phyloP scores from a whole-genome alignment of 92 coral and sea anemone genomes.

The Blastomussa wellsi region DNA sequence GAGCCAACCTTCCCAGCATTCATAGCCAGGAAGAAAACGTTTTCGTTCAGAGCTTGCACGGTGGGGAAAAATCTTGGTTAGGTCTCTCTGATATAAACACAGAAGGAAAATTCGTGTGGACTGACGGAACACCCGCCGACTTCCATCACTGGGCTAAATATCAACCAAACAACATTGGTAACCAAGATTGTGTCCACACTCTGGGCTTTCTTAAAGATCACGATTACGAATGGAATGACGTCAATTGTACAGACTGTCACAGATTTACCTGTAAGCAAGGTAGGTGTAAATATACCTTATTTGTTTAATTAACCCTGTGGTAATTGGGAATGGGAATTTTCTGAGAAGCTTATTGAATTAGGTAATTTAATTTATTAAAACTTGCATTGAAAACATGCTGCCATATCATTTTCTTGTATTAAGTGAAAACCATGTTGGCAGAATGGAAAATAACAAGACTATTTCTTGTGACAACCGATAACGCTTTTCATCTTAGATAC shows the following conservation, averaged over 20 bases:
- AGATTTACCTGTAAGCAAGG: constrained; percentile 17
- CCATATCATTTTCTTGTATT: too few species aligned
- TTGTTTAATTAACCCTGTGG: too few species aligned
- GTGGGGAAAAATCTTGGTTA: constrained; percentile 5
- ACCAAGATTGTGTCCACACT: constrained; percentile 5
- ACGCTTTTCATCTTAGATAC: too few species aligned
- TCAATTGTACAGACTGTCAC: constrained; percentile 7
- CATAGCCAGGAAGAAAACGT: constrained; percentile 20
- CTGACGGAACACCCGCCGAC: not conserved
- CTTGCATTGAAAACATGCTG: too few species aligned
- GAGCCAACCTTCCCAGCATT: constrained; percentile 12
- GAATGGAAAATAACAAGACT: too few species aligned
- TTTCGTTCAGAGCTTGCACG: not conserved
- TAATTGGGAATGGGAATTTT: too few species aligned
- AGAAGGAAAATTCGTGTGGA: constrained; percentile 10
- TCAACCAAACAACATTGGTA: constrained; percentile 14
- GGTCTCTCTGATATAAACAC: constrained; percentile 9
- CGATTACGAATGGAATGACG: constrained; percentile 13
- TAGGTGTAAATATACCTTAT: not conserved
- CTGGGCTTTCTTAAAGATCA: constrained; percentile 6
- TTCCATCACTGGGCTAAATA: constrained; percentile 9
- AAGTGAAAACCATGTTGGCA: too few species aligned
- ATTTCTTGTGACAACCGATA: too few species aligned
- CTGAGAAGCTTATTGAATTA: too few species aligned
- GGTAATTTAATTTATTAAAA: too few species aligned